phyloP scores from a whole-genome alignment of 2,113 vertebrate genomes.

The Oenanthe melanoleuca region DNA sequence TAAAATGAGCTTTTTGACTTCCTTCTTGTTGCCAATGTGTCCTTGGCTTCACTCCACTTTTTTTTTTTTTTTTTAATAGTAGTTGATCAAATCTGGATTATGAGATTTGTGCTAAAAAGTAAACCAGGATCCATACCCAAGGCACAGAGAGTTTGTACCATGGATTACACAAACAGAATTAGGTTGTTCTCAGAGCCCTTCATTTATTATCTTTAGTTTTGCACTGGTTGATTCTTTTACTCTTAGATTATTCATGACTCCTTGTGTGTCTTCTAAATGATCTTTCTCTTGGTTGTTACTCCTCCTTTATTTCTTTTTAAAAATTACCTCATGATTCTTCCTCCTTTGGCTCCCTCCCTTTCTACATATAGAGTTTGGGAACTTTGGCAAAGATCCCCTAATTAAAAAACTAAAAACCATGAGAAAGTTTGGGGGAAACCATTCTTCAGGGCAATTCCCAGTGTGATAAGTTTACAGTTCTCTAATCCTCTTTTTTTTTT shows the following conservation, averaged over 20 bases:
- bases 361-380: background rate
- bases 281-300: background rate
- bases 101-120: background rate
- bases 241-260: background rate
- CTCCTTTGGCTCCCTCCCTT: background rate
- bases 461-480: background rate
- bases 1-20: background rate
- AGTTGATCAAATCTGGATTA: conserved; percentile 3
- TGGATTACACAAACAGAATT: rapidly evolving
- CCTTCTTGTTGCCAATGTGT: background rate
- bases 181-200: background rate
- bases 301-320: background rate
- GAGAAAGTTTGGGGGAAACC: background rate
- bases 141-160: background rate
- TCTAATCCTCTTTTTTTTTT: background rate
- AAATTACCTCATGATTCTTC: background rate
- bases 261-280: background rate
- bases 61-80: background rate
- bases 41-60: background rate
- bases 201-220: background rate
- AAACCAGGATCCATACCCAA: background rate
- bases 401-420: background rate
- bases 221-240: background rate
- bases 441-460: conserved; percentile 37
- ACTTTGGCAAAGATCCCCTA: conserved; percentile 45